Evolutionary conservation across 2,113 vertebrate genomes (phyloP), one percentile per base, ranked within the genome.

Genomic region (Malurus cyaneus): DNA sequence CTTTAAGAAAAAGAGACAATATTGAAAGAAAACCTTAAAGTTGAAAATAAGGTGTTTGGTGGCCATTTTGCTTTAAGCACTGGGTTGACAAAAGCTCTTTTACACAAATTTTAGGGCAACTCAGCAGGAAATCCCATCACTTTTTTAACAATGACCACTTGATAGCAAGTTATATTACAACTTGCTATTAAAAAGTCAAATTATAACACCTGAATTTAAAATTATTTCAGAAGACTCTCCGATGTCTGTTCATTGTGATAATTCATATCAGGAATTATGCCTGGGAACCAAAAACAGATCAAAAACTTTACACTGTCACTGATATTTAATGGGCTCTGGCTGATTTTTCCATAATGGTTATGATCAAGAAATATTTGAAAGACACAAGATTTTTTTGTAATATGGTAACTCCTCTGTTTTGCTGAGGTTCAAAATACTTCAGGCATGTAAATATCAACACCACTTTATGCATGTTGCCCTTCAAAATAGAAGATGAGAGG

Each of bases 261-360:
- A 39, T 39, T 39, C 2, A 5, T 6, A n/a, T 26, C 12, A 71
- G 6, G 19, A 79, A 39, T 72, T 42, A 32, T 39, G 18, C 80
- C 44, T 44, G 26, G 18, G 52, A 81, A 81, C 34, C 8, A 59
- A n/a, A 69, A 69, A 10, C 2, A 72, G 21, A 49, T 31, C 9
- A 80, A 29, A 6, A 39, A 7, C 8, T 53, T 66, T 62, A 8
- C 4, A 8, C 46, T 62, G 9, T 5, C 24, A 3, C 20, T 66
- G 23, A 3, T 46, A 29, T 21, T 2, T 16, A 52, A 80, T 11
- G 10, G 11, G 2, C 1, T 69, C 17, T 50, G 12, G 1, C 0
- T 39, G 39, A 18, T 49, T 66, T 74, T 81, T 46, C 7, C 12
- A 9, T 67, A 29, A 23, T 8, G 1, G 4, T 24, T 42, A 41